Evolutionary conservation across 2,888 invertebrate genomes (phyloP), one percentile per base, ranked within the genome.

Genomic region (Catocala sponsa): DNA sequence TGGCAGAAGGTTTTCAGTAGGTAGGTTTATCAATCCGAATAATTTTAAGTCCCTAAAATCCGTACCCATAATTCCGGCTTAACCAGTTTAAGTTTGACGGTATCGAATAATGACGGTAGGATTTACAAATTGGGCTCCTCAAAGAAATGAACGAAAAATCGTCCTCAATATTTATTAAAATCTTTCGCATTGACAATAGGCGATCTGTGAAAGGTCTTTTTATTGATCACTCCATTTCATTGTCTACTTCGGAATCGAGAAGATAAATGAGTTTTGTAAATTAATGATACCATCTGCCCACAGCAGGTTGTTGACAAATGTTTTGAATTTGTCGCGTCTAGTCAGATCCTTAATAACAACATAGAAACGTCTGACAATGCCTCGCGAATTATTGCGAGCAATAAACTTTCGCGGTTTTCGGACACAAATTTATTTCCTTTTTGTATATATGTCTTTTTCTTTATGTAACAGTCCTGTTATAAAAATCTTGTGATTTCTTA

Each of bases 251-350:
- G 81, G 71, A 81, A 80, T 82, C 75, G 72, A 72, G 77, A 85
- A 88, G 86, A 89, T 86, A 85, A 88, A 89, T 86, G 85, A 82
- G 65, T 61, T 68, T 63, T 67, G 74, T 73, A 80, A 85, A 90
- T 88, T 87, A 88, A 90, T 87, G 88, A 78, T 72, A 55, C 65
- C 67, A 70, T 74, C 88, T 85, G 85, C 81, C 81, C 80, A 68
- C 53, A 73, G 67, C 83, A 85, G 82, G 76, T 74, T 71, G 60
- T 75, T 88, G 87, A 88, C 81, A 85, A 88, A 88, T 89, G 87
- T 83, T 82, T 81, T 81, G 83, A 87, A 85, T 89, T 87, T 83
- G 85, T 86, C 82, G 79, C 66, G 59, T 75, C 74, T 75, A 69
- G 68, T 74, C 68, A 52, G 59, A 43, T 60, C 69, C 55, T 68